Evolutionary conservation across 2,888 invertebrate genomes (phyloP), one percentile per base, ranked within the genome.

Genomic region (Hirtodrosophila alboralis): DNA sequence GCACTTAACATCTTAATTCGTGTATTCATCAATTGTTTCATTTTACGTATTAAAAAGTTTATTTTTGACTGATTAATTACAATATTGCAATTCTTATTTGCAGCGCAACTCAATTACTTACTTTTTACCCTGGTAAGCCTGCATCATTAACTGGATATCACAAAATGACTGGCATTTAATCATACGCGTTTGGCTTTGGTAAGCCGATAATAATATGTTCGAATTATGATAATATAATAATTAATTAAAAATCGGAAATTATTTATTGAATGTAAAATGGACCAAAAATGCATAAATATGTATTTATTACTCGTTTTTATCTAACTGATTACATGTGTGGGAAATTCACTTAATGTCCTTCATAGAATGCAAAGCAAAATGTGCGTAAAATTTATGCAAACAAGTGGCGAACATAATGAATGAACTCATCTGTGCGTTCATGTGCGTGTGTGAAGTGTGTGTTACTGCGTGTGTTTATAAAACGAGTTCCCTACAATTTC

Each of bases 311-410:
- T 40, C 16, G 14, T 16, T 10, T 30, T 13, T 6, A 16, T 23
- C 18, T 28, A 48, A 48, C 33, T 44, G 60, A 60, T 53, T 48
- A 52, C 16, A 40, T 57, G 18, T 27, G 47, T 59, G 51, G 40
- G 51, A 48, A 47, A 48, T 52, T 44, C 38, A 44, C 43, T 31
- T 31, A 49, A 43, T 70, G 44, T 45, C 57, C 62, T 45, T 41
- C 21, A 54, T 49, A 14, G 38, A 28, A 40, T 58, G 49, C 41
- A 48, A 21, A 30, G 21, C 53, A 53, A 75, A 79, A 59, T 72
- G 61, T 58, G 76, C 59, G 52, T 67, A 30, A 72, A 75, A 75
- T 76, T 56, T 80, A 80, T 75, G 71, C 83, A 76, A 81, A 71
- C 67, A 52, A 61, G 43, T 57, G 43, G 27, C 52, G 41, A 45